Base-by-base conservation (phyloP, 1,140 invertebrate species). In the Ceratitis capitata region DNA sequence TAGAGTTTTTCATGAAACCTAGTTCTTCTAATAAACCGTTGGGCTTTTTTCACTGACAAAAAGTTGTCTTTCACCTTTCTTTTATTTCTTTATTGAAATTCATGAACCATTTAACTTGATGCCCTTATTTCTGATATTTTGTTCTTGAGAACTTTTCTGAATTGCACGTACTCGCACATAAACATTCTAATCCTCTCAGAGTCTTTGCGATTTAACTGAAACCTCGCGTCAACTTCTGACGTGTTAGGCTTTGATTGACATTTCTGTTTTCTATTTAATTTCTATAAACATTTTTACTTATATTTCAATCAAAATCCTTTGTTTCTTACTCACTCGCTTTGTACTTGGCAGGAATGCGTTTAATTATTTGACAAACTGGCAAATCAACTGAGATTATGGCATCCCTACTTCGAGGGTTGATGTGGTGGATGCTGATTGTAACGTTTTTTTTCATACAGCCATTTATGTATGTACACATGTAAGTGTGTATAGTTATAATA, bases 321-420 rank as follows among this genome's bases (percentile, higher is more conserved):
- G 49, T 51, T 51, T 32, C 6, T 32, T 7, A 78, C 32, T 61
- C 26, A 61, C 26, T n/a, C n/a, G n/a, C n/a, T n/a, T n/a, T n/a
- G n/a, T n/a, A n/a, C n/a, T 61, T 42, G 32, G 49, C 42, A 51
- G 78, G n/a, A 83, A 83, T 29, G 16, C 35, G 51, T 26, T 42
- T 61, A 58, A 84, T 84, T 84, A 56, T 61, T 84, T 61, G 29
- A 64, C 83, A 45, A 84, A 84, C 32, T 84, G 23, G 26, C 83
- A 53, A 61, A 61, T 58, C 9, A 16, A 58, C 83, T 3, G 16
- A 19, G 29, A 49, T 47, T 23, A 49, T 23, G n/a, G 12, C 26
- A 83, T 49, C 82, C 23, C 4, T 83, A 14, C 29, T 12, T 6
- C 26, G 26, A 32, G 49, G 78, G 82, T 74, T 78, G 32, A 32